Evolutionary conservation across 2,113 vertebrate species (phyloP).

Genomic region (Pygoscelis adeliae): DNA sequence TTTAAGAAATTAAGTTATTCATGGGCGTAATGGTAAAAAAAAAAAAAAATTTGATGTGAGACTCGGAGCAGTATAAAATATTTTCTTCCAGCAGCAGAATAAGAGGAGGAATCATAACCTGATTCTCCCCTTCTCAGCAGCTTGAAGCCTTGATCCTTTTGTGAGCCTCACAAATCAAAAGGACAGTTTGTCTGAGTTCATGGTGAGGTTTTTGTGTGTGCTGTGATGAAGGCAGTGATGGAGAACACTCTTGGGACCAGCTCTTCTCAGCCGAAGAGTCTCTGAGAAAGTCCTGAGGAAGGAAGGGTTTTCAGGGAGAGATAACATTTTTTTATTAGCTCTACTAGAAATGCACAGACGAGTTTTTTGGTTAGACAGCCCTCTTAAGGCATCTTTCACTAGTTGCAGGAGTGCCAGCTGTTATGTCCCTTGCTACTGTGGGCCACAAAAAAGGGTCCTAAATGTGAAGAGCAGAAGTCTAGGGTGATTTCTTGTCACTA

Average conservation of each 20-base stretch:
- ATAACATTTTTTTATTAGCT: neutral
- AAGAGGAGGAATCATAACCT: neutral
- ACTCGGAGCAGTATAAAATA: neutral
- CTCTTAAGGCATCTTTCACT: constrained; percentile 26
- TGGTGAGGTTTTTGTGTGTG: neutral
- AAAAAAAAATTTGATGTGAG: neutral
- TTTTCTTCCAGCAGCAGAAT: neutral
- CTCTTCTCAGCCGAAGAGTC: neutral
- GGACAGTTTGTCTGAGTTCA: neutral
- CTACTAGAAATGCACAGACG: fast-evolving
- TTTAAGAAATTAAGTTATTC: neutral
- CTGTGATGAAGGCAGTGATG: neutral
- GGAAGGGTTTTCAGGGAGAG: neutral
- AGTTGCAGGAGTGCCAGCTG: neutral
- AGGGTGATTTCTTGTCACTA: fast-evolving
- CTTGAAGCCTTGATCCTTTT: neutral
- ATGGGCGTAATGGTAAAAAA: neutral
- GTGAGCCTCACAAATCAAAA: neutral
- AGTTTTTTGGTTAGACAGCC: constrained; percentile 57
- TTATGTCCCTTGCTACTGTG: neutral
- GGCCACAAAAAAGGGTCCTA: fast-evolving
- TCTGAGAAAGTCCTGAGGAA: neutral
- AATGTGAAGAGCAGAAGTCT: neutral
- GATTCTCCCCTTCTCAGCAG: neutral
- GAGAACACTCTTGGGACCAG: neutral